Evolutionary conservation across 2,113 vertebrate genomes (phyloP), one percentile per base, ranked within the genome.

Genomic region (Triplophysa siluroides): DNA sequence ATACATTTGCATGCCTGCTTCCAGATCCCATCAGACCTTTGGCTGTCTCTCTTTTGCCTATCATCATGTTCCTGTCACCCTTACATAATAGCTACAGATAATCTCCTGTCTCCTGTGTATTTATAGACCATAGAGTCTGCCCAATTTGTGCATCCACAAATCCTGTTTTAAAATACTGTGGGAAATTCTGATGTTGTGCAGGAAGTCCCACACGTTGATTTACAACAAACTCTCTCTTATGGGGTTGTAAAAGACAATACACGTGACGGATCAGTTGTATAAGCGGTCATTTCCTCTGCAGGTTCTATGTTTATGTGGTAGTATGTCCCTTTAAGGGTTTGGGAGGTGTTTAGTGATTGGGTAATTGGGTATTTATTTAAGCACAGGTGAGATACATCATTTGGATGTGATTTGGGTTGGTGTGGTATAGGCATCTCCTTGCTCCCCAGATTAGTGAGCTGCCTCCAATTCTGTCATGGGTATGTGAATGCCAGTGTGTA

Each of bases 21-120:
- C 63, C 45, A 65, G 45, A 77, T 65, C 61, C 74, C 63, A 60
- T 75, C 71, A 47, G 43, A 61, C 50, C 69, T 8, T 47, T 47
- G 24, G 45, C 29, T 75, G 23, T 81, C 65, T 73, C 33, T 60
- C 41, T 38, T 67, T 54, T 69, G 6, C 64, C 18, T 41, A 43
- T 45, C 71, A 75, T 75, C 64, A 81, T 60, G 63, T 21, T 54
- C 54, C 19, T 68, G 79, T 76, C 79, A 64, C 26, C 43, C 71
- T 75, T 76, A 81, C 26, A 68, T 81, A 81, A 81, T 68, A 23
- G 18, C 43, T 41, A 68, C 71, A 81, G 52, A 68, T 76, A 68
- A 81, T 81, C 79, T 73, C 70, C 14, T 47, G 47, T 33, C 60
- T 50, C 70, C 18, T 54, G 45, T 16, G 19, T 70, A 54, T 73